Percentiles rank a stretch among this genome's conserved stretches.
Conservation (phyloP, 2,113 vertebrate species). For the Oplegnathus fasciatus region DNA sequence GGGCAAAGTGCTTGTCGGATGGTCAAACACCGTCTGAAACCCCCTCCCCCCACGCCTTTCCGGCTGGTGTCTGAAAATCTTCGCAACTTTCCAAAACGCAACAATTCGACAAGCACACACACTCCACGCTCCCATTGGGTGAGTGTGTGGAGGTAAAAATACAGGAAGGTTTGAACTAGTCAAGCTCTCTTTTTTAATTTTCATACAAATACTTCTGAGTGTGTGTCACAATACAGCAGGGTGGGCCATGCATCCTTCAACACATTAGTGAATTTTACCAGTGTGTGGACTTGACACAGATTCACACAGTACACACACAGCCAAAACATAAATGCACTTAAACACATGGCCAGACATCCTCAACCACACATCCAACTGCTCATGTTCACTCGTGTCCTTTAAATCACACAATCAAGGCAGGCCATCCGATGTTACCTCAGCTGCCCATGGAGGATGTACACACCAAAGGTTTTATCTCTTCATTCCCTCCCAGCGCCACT, state of each 20-base stretch:
- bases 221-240: neutral
- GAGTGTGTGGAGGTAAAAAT: too few relatives aligned
- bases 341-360: neutral
- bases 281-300: neutral
- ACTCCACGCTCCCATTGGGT: too few relatives aligned
- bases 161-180: too few relatives aligned
- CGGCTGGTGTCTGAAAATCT: too few relatives aligned
- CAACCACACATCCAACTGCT: neutral
- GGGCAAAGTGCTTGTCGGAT: too few relatives aligned
- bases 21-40: too few relatives aligned
- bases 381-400: conserved; percentile 21
- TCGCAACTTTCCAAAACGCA: too few relatives aligned
- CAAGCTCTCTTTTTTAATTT: too few relatives aligned
- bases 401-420: neutral
- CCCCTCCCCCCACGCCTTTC: too few relatives aligned
- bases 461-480: conserved; percentile 37
- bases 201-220: too few relatives aligned
- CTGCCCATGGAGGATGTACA: conserved; percentile 8
- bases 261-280: neutral
- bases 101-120: too few relatives aligned
- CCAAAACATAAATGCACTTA: conserved; percentile 2
- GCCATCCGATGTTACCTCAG: conserved; percentile 32
- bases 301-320: too few relatives aligned
- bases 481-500: conserved; percentile 4
- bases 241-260: neutral